Base-by-base conservation (phyloP, 2,113 vertebrate species). In the Oophaga pumilio region DNA sequence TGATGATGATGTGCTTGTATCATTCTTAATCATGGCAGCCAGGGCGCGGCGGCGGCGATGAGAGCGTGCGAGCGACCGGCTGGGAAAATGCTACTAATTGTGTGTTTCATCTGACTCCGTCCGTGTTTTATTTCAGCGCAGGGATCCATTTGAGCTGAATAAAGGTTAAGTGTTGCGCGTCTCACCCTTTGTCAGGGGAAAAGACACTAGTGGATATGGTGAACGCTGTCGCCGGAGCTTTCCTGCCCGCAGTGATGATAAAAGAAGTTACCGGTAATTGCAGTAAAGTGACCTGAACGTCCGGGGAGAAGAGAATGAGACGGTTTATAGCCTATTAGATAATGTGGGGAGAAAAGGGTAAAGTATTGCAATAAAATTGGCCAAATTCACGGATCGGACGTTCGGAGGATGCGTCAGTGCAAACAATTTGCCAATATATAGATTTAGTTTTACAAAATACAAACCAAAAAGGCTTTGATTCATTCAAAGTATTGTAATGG, bases 11-110 rank as follows among this genome's bases (percentile, higher is more conserved):
- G 93, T 94, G 92, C 93, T 81, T 94, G 91, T 94, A 95, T 96
- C 94, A 95, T 93, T 96, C 95, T 94, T 95, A 93, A 96, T 95
- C 93, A 95, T 1, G 83, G 89, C 74, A 94, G 92, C 91, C 92
- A 20, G 33, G 71, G 12, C 93, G 94, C 1, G 84, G 89, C 74
- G 94, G 92, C 92, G 92, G 90, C 90, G 93, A 93, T 94, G 92
- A 89, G 94, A 93, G 85, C 89, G 88, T 89, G 91, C 85, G 93
- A 95, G 92, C 92, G 59, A 87, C 88, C 93, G 89, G 62, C 90
- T 91, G 87, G 89, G 91, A n/a, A 85, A 91, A 89, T 90, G 82
- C 91, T 82, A 89, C 90, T 93, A 94, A 95, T 94, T 93, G 91
- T 28, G 76, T 92, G 91, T 92, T 94, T 91, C 91, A 87, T 93